These are phyloP conservation scores for Dolichopus griseipennis DNA, from an alignment of 2,888 invertebrate genomes.

Conservation along the genomic window DNA sequence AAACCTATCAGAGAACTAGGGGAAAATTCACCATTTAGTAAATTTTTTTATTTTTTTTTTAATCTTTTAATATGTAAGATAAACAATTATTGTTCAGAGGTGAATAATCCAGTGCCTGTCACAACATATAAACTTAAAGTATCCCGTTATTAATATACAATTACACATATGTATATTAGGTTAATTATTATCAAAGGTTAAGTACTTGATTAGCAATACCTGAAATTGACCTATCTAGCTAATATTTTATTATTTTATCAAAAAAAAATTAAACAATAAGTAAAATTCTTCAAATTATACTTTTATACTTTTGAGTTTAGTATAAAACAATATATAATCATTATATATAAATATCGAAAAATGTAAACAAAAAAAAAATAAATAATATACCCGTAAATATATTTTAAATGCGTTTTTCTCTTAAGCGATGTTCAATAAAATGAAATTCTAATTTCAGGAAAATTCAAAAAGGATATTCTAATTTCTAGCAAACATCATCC, in stretches of 20 bases:
- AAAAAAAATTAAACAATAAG: neutral
- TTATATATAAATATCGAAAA: neutral
- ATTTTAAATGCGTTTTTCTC: neutral
- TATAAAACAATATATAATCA: neutral
- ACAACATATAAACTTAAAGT: neutral
- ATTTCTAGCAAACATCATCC: too few species aligned
- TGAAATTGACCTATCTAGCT: constrained; percentile 1
- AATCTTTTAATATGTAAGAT: neutral
- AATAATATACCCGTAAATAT: neutral
- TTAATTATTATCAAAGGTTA: neutral
- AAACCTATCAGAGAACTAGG: neutral
- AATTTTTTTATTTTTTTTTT: neutral
- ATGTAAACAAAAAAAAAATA: neutral
- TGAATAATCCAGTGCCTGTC: neutral
- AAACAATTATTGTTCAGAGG: neutral
- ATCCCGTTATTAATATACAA: neutral
- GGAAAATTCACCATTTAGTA: neutral
- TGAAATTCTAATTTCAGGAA: too few species aligned
- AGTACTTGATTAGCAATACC: constrained; percentile 6
- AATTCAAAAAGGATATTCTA: too few species aligned
- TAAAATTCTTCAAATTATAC: constrained; percentile 5
- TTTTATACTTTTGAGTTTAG: constrained; percentile 6
- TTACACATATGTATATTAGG: neutral
- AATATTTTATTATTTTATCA: constrained; percentile 6
- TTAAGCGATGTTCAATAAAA: too few species aligned